A percentile compares a stretch with the other conserved stretches of the same genome.
phyloP scores from a whole-genome alignment of 1,140 invertebrate species.

The Psix sp. region DNA sequence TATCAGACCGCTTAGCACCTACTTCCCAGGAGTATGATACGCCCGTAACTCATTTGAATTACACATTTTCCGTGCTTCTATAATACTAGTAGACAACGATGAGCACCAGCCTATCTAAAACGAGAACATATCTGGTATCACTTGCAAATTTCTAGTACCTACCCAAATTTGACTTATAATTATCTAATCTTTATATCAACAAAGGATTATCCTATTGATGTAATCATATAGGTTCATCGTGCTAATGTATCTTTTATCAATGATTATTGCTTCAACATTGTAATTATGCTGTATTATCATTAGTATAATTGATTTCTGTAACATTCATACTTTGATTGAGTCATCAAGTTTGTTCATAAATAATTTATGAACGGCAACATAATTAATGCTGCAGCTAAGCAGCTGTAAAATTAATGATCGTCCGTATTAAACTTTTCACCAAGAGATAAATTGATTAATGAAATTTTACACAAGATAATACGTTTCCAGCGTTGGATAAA shows the following conservation, averaged over 20 bases:
- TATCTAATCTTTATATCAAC: constrained; percentile 17
- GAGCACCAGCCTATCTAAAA: constrained; percentile 24
- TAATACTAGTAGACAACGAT: constrained; percentile 31
- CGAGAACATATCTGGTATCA: neutral
- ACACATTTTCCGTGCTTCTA: constrained; percentile 71
- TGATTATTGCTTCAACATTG: constrained; percentile 10
- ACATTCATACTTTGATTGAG: constrained; percentile 1
- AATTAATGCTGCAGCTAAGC: constrained; percentile 4
- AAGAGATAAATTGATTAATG: constrained; percentile 3
- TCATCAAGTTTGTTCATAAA: constrained; percentile 6
- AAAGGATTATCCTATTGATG: constrained; percentile 17
- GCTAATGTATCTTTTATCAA: constrained; percentile 26
- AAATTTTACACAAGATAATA: constrained; percentile 22
- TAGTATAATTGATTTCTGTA: constrained; percentile 17
- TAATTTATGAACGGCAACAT: neutral
- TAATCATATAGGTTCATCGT: constrained; percentile 11
- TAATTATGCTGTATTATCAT: constrained; percentile 22
- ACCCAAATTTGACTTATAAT: constrained; percentile 23
- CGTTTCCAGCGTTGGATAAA: constrained; percentile 16
- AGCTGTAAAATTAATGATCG: constrained; percentile 9
- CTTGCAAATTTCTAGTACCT: constrained; percentile 4
- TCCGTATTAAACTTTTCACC: neutral
- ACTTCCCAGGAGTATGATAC: constrained; percentile 77
- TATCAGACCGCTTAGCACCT: constrained; percentile 77
- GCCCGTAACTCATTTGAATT: constrained; percentile 76